Evolutionary conservation across 2,797 vertebrate genomes (phyloP).

Genomic region (Peromyscus aztecus): DNA sequence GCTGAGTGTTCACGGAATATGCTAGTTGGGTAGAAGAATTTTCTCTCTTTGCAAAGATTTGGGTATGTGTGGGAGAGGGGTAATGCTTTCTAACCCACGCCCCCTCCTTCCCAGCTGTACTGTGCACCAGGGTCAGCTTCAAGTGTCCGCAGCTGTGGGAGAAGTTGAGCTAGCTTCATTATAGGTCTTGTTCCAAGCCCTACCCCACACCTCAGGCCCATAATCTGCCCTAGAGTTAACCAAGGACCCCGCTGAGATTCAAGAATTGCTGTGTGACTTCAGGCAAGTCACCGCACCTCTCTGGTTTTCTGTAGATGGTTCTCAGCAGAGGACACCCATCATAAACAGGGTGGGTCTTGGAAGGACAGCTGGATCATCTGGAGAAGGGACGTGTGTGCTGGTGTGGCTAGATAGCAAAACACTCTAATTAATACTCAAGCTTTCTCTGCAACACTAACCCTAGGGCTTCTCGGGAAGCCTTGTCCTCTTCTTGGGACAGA

Average conservation of each 20-base stretch:
- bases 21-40: not conserved
- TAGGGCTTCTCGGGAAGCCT: not conserved
- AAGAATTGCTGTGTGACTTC: not conserved
- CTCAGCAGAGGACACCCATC: not conserved
- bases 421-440: too few species aligned
- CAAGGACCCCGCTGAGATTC: not conserved
- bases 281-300: not conserved
- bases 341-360: not conserved
- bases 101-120: not conserved
- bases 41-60: not conserved
- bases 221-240: not conserved
- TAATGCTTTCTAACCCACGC: not conserved
- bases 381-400: not conserved
- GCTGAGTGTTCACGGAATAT: not conserved
- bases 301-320: not conserved
- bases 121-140: not conserved
- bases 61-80: not conserved
- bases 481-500: rapidly evolving
- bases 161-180: not conserved
- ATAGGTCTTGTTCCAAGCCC: not conserved
- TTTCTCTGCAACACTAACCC: rapidly evolving
- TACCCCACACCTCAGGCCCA: not conserved
- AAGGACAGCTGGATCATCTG: not conserved
- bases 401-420: not conserved
- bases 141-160: not conserved